Base-by-base conservation (phyloP, 2,888 invertebrate species). In the Amphipoea oculea region DNA sequence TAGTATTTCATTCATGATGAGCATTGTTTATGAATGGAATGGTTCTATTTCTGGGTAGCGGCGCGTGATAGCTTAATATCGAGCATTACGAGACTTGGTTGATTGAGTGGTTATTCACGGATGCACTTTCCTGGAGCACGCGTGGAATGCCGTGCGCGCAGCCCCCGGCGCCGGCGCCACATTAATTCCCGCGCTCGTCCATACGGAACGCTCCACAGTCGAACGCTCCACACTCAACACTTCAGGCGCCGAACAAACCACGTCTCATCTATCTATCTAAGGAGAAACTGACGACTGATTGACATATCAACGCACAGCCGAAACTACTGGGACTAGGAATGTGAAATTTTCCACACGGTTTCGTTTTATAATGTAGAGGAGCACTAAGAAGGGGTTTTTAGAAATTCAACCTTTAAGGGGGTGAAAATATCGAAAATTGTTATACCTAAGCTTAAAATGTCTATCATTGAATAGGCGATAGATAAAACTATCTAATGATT, bases 1-100 rank as follows among this genome's bases (percentile, higher is more conserved):
- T 94, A 93, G 92, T 93, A 94, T 94, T 94, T 94, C 93, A 94
- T 94, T 94, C 92, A 93, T 91, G 92, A 93, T 94, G 92, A 92
- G 92, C 93, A 94, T 94, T 95, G 94, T 94, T 94, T 94, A 93
- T 95, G 95, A 95, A 96, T 95, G 95, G 92, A 90, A 89, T 90
- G 90, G 86, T 90, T 95, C 93, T 95, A 96, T 96, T 95, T 95
- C 83, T 91, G 92, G 92, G 92, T 91, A 94, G 89, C 90, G 93
- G 93, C 91, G 94, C 95, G 94, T 95, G 94, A 92, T 94, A 92
- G 92, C 85, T 92, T 91, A 91, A 93, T 93, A 92, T 91, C 89
- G 87, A 87, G 89, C 92, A 90, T 93, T 92, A 91, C 91, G 92
- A 90, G 89, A 86, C 80, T 86, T 90, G 90, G 90, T 91, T 93